phyloP scores from a whole-genome alignment of 1,140 invertebrate genomes.

The Sesamia nonagrioides region DNA sequence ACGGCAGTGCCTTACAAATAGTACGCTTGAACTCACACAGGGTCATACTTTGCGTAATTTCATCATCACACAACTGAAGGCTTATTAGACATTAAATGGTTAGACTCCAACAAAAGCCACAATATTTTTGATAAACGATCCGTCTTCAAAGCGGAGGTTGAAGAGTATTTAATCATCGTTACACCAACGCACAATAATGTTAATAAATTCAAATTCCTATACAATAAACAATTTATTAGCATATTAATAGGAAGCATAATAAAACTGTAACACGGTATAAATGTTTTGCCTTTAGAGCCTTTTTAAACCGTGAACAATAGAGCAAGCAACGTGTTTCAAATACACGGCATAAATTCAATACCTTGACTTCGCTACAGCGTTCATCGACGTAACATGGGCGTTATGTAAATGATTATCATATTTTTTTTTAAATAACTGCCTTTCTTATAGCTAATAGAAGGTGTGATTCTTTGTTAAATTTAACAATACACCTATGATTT shows the following conservation, averaged over 20 bases:
- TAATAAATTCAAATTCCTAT: not conserved
- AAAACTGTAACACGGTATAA: not conserved
- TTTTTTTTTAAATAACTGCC: slow-evolving; percentile 10
- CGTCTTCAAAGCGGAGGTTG: too few relatives aligned
- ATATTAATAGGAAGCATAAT: slow-evolving; percentile 15
- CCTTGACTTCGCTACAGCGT: slow-evolving; percentile 14
- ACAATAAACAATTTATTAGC: slow-evolving; percentile 17
- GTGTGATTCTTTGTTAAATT: slow-evolving; percentile 29
- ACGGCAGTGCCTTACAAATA: too few relatives aligned
- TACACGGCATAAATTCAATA: slow-evolving; percentile 17
- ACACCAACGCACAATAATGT: not conserved
- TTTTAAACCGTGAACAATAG: slow-evolving; percentile 6
- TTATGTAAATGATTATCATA: slow-evolving; percentile 20
- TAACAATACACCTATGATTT: slow-evolving; percentile 22
- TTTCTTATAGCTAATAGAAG: not conserved
- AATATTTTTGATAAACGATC: too few relatives aligned
- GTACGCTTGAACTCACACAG: too few relatives aligned
- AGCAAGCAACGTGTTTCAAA: slow-evolving; percentile 1
- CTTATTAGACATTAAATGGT: too few relatives aligned
- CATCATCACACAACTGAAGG: too few relatives aligned
- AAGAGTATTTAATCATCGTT: not conserved
- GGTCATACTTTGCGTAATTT: too few relatives aligned
- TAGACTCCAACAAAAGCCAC: too few relatives aligned
- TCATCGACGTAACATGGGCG: not conserved
- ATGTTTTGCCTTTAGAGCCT: slow-evolving; percentile 7